These are phyloP conservation scores for Sinonovacula constricta DNA, from an alignment of 1,140 invertebrate genomes.

Conservation along the genomic window DNA sequence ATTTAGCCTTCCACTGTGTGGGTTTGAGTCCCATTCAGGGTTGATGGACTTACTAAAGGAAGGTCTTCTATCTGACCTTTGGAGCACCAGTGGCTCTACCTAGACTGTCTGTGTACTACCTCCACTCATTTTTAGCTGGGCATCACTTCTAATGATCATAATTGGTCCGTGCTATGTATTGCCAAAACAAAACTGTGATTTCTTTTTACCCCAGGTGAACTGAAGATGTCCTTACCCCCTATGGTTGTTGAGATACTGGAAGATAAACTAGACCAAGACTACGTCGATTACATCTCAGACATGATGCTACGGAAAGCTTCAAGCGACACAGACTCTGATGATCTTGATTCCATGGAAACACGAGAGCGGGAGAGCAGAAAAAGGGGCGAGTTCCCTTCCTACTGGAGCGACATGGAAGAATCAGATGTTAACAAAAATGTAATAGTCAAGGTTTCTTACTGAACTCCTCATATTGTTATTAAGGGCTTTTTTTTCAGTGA, in stretches of 20 bases:
- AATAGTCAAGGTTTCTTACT: neutral
- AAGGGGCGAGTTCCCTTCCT: constrained; percentile 29
- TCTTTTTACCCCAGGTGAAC: constrained; percentile 57
- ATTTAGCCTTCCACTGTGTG: too few species aligned
- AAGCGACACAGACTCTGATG: neutral
- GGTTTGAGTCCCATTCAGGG: too few species aligned
- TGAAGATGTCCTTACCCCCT: constrained; percentile 60
- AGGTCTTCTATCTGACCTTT: too few species aligned
- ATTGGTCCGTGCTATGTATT: neutral
- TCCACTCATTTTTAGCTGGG: neutral
- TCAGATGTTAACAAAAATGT: constrained; percentile 35
- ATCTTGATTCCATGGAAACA: neutral
- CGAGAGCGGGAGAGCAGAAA: neutral
- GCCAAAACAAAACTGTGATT: neutral
- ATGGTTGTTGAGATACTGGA: constrained; percentile 72
- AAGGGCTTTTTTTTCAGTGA: too few species aligned
- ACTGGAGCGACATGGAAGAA: constrained; percentile 40
- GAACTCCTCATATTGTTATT: too few species aligned
- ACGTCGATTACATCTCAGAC: constrained; percentile 62
- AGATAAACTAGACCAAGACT: constrained; percentile 66
- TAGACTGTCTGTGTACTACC: neutral
- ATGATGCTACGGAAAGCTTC: constrained; percentile 59
- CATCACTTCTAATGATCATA: neutral
- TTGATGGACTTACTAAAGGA: too few species aligned
- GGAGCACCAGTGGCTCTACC: too few species aligned